phyloP scores from a whole-genome alignment of 1,140 invertebrate species.

The Aphelinus certus region DNA sequence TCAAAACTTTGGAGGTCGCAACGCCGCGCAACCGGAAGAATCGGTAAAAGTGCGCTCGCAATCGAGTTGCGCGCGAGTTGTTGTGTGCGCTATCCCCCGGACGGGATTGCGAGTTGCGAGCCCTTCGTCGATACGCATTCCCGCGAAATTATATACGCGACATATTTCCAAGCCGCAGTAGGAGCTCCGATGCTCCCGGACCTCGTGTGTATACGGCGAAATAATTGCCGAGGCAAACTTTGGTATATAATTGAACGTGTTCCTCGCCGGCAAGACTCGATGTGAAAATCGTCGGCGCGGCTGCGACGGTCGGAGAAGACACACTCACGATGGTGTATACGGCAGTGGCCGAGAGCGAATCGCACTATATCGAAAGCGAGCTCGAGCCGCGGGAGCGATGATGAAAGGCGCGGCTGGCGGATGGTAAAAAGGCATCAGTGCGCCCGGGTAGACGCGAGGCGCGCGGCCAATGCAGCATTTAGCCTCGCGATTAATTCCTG shows the following conservation, averaged over 20 bases:
- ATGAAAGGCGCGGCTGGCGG: background rate
- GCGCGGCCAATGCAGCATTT: background rate
- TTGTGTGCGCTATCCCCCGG: background rate
- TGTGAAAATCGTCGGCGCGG: constrained; percentile 30
- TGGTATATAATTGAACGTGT: constrained; percentile 38
- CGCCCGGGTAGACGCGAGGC: background rate
- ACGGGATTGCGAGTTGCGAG: constrained; percentile 24
- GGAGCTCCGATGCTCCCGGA: constrained; percentile 23
- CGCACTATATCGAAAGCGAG: too few relatives aligned
- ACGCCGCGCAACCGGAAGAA: background rate
- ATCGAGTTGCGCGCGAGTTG: constrained; percentile 28
- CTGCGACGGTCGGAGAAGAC: too few relatives aligned
- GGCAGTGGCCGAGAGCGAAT: background rate
- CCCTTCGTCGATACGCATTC: constrained; percentile 48
- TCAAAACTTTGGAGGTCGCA: constrained; percentile 17
- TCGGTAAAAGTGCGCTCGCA: constrained; percentile 14
- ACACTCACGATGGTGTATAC: background rate
- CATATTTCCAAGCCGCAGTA: constrained; percentile 43
- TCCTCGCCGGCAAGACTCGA: constrained; percentile 32
- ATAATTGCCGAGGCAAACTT: constrained; percentile 40
- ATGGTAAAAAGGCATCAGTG: background rate
- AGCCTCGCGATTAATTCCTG: background rate
- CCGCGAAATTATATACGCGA: constrained; percentile 49
- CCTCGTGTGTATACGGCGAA: constrained; percentile 1
- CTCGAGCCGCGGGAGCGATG: background rate